phyloP scores from a whole-genome alignment of 2,888 invertebrate genomes.

The Sesia bembeciformis region DNA sequence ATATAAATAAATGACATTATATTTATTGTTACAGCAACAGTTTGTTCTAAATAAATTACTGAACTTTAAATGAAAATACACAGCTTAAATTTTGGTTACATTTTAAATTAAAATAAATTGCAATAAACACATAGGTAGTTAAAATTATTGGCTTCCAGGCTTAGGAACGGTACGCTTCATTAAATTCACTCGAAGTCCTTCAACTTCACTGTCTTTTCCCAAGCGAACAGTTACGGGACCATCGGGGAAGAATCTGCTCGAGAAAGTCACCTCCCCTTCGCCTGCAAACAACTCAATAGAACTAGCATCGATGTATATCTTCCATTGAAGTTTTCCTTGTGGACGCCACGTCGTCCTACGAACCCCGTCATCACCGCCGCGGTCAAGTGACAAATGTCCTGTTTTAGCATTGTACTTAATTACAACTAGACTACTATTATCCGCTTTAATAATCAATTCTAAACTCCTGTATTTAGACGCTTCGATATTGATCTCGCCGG shows the following conservation, averaged over 20 bases:
- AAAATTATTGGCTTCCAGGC: not conserved
- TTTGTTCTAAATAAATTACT: no score
- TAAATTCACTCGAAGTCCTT: slow-evolving; percentile 16
- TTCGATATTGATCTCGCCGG: slow-evolving; percentile 34
- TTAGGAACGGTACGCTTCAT: slow-evolving; percentile 24
- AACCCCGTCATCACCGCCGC: slow-evolving; percentile 42
- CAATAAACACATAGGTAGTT: no score
- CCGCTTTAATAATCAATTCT: slow-evolving; percentile 28
- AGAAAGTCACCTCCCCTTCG: slow-evolving; percentile 41
- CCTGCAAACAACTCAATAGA: slow-evolving; percentile 45
- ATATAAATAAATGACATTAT: no score
- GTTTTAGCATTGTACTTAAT: slow-evolving; percentile 26
- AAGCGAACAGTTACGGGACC: slow-evolving; percentile 21
- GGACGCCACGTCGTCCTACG: slow-evolving; percentile 44
- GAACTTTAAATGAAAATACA: no score
- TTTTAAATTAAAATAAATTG: no score
- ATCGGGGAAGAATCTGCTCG: slow-evolving; percentile 41
- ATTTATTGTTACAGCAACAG: no score
- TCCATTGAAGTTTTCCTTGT: slow-evolving; percentile 17
- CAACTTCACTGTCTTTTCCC: slow-evolving; percentile 11
- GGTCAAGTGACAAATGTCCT: slow-evolving; percentile 34
- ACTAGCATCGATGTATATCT: slow-evolving; percentile 41
- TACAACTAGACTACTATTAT: slow-evolving; percentile 17
- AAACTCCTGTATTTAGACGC: slow-evolving; percentile 20
- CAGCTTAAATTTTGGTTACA: no score